A percentile compares a stretch with the other conserved stretches of the same genome.
Conservation (phyloP, 2,888 invertebrate species). For the Dorcus parallelipipedus region DNA sequence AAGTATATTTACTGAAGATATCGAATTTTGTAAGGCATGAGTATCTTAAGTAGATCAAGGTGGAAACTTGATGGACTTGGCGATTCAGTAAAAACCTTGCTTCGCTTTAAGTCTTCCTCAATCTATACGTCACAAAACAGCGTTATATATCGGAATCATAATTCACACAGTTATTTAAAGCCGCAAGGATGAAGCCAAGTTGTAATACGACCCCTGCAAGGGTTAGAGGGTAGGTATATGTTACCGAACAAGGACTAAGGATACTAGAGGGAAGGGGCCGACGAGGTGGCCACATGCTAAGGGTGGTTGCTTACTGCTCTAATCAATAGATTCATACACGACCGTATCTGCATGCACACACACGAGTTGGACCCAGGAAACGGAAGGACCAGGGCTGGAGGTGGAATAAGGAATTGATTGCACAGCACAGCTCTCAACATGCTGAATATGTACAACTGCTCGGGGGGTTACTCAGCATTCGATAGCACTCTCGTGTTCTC, state of each 20-base stretch:
- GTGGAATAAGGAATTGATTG: constrained; percentile 47
- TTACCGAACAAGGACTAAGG: constrained; percentile 30
- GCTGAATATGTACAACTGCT: constrained; percentile 41
- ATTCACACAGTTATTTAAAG: constrained; percentile 1
- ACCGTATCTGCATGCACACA: constrained; percentile 46
- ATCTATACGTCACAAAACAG: no score
- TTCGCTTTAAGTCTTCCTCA: no score
- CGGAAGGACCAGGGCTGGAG: constrained; percentile 37
- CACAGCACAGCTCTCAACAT: constrained; percentile 38
- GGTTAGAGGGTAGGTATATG: constrained; percentile 32
- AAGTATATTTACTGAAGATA: no score
- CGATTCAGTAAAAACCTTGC: no score
- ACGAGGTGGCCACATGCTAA: constrained; percentile 35
- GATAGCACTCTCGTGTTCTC: constrained; percentile 15
- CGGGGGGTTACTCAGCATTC: constrained; percentile 14
- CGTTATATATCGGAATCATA: not conserved
- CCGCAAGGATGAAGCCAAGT: constrained; percentile 26
- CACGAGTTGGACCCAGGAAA: constrained; percentile 38
- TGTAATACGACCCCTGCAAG: constrained; percentile 33
- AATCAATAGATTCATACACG: constrained; percentile 46
- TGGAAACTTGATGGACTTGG: no score
- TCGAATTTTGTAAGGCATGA: no score
- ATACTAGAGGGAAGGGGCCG: constrained; percentile 21
- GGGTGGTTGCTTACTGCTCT: constrained; percentile 37
- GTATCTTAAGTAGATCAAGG: no score